These are phyloP conservation scores for Hirundichthys speculiger DNA, from an alignment of 2,113 vertebrate genomes.

Conservation along the genomic window DNA sequence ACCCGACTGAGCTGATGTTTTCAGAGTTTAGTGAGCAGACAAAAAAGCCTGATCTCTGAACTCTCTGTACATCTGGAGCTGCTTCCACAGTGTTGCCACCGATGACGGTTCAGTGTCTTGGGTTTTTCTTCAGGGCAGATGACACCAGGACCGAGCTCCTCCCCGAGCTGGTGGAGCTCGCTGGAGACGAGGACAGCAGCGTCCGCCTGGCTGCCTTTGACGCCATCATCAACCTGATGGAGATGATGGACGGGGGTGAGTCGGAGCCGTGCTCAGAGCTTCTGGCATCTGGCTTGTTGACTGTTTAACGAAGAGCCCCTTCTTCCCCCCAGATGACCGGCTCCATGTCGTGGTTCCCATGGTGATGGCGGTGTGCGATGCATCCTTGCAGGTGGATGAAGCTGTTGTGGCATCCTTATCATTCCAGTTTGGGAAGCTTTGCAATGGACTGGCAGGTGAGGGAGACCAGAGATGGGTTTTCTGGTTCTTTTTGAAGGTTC, in stretches of 20 bases:
- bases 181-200: constrained; percentile 87
- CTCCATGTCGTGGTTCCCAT: constrained; percentile 55
- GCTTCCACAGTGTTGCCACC: too few species aligned
- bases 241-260: constrained; percentile 90
- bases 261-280: background rate
- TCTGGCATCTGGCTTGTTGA: background rate
- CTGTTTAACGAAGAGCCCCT: background rate
- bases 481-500: background rate
- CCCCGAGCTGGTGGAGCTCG: constrained; percentile 89
- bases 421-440: constrained; percentile 92
- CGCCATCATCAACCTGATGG: constrained; percentile 89
- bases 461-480: background rate
- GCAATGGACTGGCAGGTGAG: constrained; percentile 91
- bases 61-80: too few species aligned
- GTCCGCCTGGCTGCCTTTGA: constrained; percentile 93
- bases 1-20: too few species aligned
- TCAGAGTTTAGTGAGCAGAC: too few species aligned
- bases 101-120: background rate
- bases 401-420: constrained; percentile 89
- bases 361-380: constrained; percentile 58
- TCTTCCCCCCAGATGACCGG: constrained; percentile 47
- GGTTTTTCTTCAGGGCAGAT: constrained; percentile 82
- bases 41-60: too few species aligned
- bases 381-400: constrained; percentile 84
- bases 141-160: constrained; percentile 88